Base-by-base conservation (phyloP, 2,888 invertebrate genomes). In the Patella ulyssiponensis region DNA sequence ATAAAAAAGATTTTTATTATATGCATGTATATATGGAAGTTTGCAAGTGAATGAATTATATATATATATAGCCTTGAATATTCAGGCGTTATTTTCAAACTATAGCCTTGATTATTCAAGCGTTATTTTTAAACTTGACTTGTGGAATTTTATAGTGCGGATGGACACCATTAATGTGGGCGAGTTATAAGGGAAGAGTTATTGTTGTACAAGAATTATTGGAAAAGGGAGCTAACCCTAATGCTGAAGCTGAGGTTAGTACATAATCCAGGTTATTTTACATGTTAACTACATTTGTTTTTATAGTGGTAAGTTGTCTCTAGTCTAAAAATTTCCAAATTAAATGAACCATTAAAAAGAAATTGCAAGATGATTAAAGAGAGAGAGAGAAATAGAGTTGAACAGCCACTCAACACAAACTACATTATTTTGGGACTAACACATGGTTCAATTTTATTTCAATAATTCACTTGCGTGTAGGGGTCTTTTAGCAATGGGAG, bases 91-190 rank as follows among this genome's bases (percentile, higher is more conserved):
- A 15, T 5, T 33, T 69, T n/a, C 1, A n/a, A 17, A 17, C 33
- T 23, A 23, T 69, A n/a, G 33, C 33, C 69, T 27, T 69, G 33
- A 69, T n/a, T 23, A 27, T 69, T 69, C 69, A 4, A 3, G 23
- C 27, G 20, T 20, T 20, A 27, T 20, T 69, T 69, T 23, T 14
- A 27, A 69, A 27, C 69, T 69, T 12, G 15, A 69, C 69, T 11
- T 69, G 12, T 44, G 44, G 44, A 7, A 1, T 44, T 44, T 44
- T 44, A 44, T 44, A 44, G 44, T 20, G 54, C 85, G 97, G 97
- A 58, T 99, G 99, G 99, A 96, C 98, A 4, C 94, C 98, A 0
- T 93, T 99, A 77, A 97, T 99, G 96, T 99, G 99, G 99, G 97
- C 98, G 0, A 94, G 97, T 12, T 99, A 99, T 93, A 97, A 98